Conservation (phyloP, 2,797 vertebrate genomes). For the Perodicticus potto region DNA sequence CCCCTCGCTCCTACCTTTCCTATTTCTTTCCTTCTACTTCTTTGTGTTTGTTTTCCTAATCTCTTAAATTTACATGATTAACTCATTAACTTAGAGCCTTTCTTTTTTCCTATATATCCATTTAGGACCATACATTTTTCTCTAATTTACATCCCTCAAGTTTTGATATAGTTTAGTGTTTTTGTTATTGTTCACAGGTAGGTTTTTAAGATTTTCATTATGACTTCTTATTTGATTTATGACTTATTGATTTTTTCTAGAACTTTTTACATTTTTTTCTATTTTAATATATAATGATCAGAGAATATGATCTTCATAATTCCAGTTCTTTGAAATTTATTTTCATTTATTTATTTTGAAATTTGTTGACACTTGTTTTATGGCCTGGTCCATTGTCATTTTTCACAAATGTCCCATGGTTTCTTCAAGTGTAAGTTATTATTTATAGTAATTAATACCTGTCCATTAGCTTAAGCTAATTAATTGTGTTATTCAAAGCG, state of each 20-base stretch:
- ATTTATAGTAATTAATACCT: not conserved
- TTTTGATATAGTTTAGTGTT: not conserved
- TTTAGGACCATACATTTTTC: not conserved
- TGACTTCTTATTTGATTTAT: conserved; percentile 34
- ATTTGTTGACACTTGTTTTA: not conserved
- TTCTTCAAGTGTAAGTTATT: not conserved
- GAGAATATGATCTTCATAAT: not conserved
- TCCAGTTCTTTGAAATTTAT: not conserved
- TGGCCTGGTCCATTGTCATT: not conserved
- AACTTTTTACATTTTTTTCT: not conserved
- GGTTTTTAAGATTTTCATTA: not conserved
- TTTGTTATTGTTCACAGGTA: not conserved
- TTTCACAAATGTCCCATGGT: not conserved
- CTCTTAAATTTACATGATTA: not conserved
- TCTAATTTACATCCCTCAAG: not conserved
- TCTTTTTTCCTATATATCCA: not conserved
- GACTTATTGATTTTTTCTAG: not conserved
- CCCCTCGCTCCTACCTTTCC: no score
- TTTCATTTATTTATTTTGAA: not conserved
- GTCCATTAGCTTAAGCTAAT: not conserved
- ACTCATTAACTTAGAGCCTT: not conserved
- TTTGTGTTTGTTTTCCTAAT: not conserved
- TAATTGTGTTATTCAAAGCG: not conserved
- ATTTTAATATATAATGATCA: not conserved
- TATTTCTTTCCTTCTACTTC: not conserved